These are phyloP conservation scores for Ochlodes sylvanus DNA, from an alignment of 2,888 invertebrate species.

Conservation along the genomic window DNA sequence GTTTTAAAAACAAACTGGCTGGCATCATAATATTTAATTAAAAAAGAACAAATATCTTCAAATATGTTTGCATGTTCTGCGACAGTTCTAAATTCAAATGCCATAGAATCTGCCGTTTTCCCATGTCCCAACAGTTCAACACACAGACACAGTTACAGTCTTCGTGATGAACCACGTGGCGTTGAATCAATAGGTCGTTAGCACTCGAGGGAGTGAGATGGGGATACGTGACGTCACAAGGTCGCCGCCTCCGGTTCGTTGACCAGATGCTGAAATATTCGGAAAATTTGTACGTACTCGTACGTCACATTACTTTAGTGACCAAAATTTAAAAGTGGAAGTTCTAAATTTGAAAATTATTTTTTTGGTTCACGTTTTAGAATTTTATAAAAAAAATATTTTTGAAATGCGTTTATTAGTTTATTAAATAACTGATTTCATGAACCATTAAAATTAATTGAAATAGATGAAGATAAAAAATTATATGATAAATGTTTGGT, in stretches of 20 bases:
- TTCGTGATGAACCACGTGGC: constrained; percentile 29
- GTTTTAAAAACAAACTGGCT: too few species aligned
- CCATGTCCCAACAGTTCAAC: background rate
- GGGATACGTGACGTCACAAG: constrained; percentile 35
- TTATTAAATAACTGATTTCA: too few species aligned
- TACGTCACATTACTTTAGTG: constrained; percentile 18
- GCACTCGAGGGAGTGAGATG: constrained; percentile 17
- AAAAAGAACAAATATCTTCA: too few species aligned
- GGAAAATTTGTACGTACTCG: constrained; percentile 30
- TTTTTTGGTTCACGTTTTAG: background rate
- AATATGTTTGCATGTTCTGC: too few species aligned
- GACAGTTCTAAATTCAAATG: background rate
- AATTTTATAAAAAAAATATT: too few species aligned
- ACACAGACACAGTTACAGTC: constrained; percentile 9
- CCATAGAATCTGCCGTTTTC: background rate
- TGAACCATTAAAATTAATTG: too few species aligned
- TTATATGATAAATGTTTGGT: too few species aligned
- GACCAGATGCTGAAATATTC: constrained; percentile 40
- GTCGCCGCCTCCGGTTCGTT: constrained; percentile 39
- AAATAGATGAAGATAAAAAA: too few species aligned
- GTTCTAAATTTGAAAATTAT: background rate
- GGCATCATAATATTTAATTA: too few species aligned
- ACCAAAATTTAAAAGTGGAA: background rate
- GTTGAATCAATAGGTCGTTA: constrained; percentile 34
- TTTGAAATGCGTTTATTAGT: too few species aligned